Base-by-base conservation (phyloP, 2,113 vertebrate genomes). In the Laticauda colubrina region DNA sequence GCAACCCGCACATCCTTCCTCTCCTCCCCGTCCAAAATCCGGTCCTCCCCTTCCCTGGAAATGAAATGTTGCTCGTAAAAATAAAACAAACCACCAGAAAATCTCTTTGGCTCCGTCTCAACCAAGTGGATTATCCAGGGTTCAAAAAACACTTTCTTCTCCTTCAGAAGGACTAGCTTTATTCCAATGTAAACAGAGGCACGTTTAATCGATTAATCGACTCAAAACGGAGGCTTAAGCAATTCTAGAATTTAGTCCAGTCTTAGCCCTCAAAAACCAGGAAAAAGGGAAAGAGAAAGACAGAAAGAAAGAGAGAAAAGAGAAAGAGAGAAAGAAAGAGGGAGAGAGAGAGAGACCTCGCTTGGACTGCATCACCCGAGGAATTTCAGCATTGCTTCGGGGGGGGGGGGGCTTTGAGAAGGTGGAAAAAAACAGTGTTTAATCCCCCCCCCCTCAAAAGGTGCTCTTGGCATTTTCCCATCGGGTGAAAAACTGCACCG, bases 21-120 rank as follows among this genome's bases (percentile, higher is more conserved):
- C 14, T 34, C 14, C 5, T 2, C 9, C 3, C 3, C 61, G 0
- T 3, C 24, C 1, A 9, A 61, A 1, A 0, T n/a, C 15, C 5
- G 69, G n/a, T 20, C 69, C n/a, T 39, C 34, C 69, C 18, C n/a
- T 34, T 18, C 14, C n/a, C 14, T 1, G 64, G 12, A 34, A 34
- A 4, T 34, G 15, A 75, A 75, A 39, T 3, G 18, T 39, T 21
- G 69, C 69, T 21, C 6, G 69, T 21, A 39, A 34, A 81, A 81
- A 81, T 39, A 20, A 81, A 81, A 7, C 1, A 8, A 81, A 39
- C 61, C 12, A 59, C 2, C 7, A 15, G 15, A 1, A 39, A 0
- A 8, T 20, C 34, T 81, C 69, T 81, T 39, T 39, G 34, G n/a
- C 39, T 21, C 15, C 2, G 15, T 81, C 69, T 81, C n/a, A 11